Evolutionary conservation across 2,113 vertebrate species (phyloP), one percentile per base, ranked within the genome.

Genomic region (Psettodes erumei): DNA sequence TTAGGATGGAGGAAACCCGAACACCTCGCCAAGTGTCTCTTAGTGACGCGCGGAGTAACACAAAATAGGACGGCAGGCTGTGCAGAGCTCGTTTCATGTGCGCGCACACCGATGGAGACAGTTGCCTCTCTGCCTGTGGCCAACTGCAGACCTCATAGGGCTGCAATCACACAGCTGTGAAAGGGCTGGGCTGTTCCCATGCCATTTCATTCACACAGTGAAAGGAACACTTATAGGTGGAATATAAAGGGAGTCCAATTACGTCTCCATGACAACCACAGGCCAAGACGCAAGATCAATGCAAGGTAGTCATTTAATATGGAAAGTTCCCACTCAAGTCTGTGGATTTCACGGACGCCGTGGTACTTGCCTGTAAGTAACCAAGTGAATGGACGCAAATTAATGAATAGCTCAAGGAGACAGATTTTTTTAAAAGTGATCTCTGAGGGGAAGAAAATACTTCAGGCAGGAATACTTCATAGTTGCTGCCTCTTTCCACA

Each of bases 181-280:
- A 88, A 89, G 77, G 84, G 70, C 75, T 63, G 54, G 65, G 75
- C 81, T 88, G 73, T 81, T 81, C 71, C 77, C 79, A 61, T 53
- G 79, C 64, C 75, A 79, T 86, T 88, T 86, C 79, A 87, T 84
- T 90, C 82, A 85, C 45, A 55, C 55, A 21, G 62, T 78, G 75
- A 90, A 86, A 77, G 71, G 61, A 82, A 75, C 83, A 88, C 82
- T 84, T 87, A 75, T 74, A 85, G 84, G 71, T 80, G 53, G 75
- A 81, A 82, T 69, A 89, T 81, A 90, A 88, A 89, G 60, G 75
- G 71, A 81, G 86, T 71, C 80, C 78, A 84, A 90, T 84, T 87
- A 86, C 71, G 85, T 89, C 61, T 32, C 88, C 77, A 83, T 85
- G 79, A 81, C 86, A 83, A 90, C 86, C 77, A 72, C 63, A 70